phyloP scores from a whole-genome alignment of 2,113 vertebrate genomes.

The Daboia siamensis region DNA sequence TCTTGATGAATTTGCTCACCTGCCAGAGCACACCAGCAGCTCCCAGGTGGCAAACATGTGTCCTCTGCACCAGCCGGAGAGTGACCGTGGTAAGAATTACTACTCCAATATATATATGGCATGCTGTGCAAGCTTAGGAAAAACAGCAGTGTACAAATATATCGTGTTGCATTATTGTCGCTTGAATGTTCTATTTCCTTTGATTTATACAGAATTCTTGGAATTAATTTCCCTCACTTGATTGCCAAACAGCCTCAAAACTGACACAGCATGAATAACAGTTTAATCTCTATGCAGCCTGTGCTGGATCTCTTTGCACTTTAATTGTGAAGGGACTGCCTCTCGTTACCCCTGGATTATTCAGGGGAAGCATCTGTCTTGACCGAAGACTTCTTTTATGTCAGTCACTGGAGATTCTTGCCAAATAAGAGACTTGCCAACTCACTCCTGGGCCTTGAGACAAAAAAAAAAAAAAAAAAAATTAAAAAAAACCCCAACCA shows the following conservation, averaged over 20 bases:
- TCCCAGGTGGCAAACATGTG: not conserved
- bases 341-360: conserved; percentile 1
- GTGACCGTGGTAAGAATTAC: not conserved
- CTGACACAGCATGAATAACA: conserved; percentile 45
- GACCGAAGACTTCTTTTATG: not conserved
- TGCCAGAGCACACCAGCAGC: not conserved
- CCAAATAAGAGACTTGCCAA: not conserved
- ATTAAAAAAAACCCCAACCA: too few species aligned
- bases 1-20: not conserved
- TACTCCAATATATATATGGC: not conserved
- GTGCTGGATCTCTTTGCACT: not conserved
- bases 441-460: not conserved
- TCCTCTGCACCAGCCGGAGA: not conserved
- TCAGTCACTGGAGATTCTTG: not conserved
- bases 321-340: not conserved
- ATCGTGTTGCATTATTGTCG: not conserved
- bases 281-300: conserved; percentile 14
- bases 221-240: conserved; percentile 43
- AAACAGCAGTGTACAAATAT: not conserved
- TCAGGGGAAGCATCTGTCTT: not conserved
- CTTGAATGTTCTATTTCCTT: conserved; percentile 26
- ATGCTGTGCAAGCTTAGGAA: not conserved
- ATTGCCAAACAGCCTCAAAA: conserved; percentile 49
- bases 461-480: not conserved
- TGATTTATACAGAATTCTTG: conserved; percentile 47